A percentile compares a stretch with the other conserved stretches of the same genome.
Evolutionary conservation across 2,113 vertebrate species (phyloP).

Genomic region (Dasyornis broadbenti): DNA sequence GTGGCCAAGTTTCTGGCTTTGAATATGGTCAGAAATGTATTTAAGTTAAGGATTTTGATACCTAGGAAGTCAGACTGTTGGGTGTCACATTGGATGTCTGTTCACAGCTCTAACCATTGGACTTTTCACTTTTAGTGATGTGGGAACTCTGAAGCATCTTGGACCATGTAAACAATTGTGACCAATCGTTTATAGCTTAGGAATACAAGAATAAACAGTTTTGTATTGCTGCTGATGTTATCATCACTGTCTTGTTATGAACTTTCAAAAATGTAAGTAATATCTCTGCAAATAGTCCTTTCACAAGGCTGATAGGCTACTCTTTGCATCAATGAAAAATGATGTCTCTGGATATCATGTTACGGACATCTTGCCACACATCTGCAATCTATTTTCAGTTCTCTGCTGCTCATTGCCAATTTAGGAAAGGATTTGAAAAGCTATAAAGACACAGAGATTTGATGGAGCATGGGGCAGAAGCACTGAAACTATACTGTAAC

Average conservation of each 20-base stretch:
- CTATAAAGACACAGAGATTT: not conserved
- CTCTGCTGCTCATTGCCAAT: conserved; percentile 15
- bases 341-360: conserved; percentile 46
- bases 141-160: not conserved
- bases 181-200: not conserved
- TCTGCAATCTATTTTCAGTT: conserved; percentile 58
- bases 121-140: not conserved
- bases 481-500: not conserved
- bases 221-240: not conserved
- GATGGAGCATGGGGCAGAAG: not conserved
- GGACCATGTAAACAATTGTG: not conserved
- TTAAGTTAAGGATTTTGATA: not conserved
- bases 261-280: conserved; percentile 3
- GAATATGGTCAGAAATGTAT: not conserved
- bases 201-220: not conserved
- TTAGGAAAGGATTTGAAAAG: conserved; percentile 47
- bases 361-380: conserved; percentile 46
- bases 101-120: not conserved
- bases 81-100: not conserved
- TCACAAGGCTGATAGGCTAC: not conserved
- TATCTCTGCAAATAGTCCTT: not conserved
- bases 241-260: not conserved
- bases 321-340: conserved; percentile 41
- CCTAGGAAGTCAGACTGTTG: not conserved
- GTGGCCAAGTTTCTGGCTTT: not conserved